A percentile compares a stretch with the other conserved stretches of the same genome.
Conservation (phyloP, 2,888 invertebrate genomes). For the Ceraclea dissimilis region DNA sequence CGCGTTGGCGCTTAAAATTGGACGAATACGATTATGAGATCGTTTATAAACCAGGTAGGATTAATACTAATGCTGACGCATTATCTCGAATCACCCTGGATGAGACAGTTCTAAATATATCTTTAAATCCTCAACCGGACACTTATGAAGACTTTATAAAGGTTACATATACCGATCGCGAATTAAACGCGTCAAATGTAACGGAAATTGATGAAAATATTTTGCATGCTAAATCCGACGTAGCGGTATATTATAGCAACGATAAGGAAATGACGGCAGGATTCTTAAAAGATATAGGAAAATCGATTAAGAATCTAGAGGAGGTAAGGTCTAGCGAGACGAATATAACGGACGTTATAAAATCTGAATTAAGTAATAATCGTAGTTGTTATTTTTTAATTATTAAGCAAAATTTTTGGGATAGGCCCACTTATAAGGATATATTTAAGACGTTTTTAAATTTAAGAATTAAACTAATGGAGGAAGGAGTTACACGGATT, state of each 20-base stretch:
- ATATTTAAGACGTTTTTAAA: slow-evolving; percentile 24
- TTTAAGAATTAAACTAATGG: slow-evolving; percentile 8
- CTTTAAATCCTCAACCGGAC: no score
- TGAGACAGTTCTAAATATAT: no score
- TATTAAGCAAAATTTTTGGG: slow-evolving; percentile 21
- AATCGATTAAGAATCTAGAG: not conserved
- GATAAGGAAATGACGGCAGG: not conserved
- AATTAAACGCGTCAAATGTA: no score
- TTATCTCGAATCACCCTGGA: no score
- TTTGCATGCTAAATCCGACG: not conserved
- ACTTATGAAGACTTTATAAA: no score
- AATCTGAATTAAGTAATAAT: slow-evolving; percentile 4
- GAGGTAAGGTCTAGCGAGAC: not conserved
- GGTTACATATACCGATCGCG: no score
- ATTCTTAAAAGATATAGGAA: not conserved
- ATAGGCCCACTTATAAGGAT: slow-evolving; percentile 26
- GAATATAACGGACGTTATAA: not conserved
- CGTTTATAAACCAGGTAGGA: no score
- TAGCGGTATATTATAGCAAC: not conserved
- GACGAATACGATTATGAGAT: no score
- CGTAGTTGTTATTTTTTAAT: slow-evolving; percentile 18
- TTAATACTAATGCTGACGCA: no score
- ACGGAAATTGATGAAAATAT: not conserved
- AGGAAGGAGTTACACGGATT: slow-evolving; percentile 18
- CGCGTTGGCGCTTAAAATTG: no score